Conservation (phyloP, 2,888 invertebrate species). For the Dicycla oo region DNA sequence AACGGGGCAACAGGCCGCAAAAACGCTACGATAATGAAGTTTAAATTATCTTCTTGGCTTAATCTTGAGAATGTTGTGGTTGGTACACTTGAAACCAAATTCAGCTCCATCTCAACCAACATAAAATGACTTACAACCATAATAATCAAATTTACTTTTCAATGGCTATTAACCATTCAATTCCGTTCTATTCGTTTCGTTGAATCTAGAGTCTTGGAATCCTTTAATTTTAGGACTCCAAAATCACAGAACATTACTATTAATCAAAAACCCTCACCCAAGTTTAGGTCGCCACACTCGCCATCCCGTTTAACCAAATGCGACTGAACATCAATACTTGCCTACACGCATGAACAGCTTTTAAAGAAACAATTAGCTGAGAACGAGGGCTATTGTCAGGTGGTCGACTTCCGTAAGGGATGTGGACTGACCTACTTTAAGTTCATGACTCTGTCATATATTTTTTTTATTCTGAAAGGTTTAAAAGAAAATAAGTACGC, state of each 20-base stretch:
- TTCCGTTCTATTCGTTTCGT: background rate
- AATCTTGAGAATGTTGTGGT: slow-evolving; percentile 38
- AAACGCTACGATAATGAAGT: slow-evolving; percentile 47
- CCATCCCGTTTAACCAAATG: slow-evolving; percentile 7
- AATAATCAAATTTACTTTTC: slow-evolving; percentile 1
- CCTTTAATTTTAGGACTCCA: background rate
- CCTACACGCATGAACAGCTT: slow-evolving; percentile 43
- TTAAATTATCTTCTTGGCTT: slow-evolving; percentile 37
- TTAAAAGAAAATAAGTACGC: slow-evolving; percentile 33
- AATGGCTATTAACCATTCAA: background rate
- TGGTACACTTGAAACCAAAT: background rate
- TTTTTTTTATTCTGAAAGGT: slow-evolving; percentile 19
- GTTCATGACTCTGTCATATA: slow-evolving; percentile 46
- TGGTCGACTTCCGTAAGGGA: slow-evolving; percentile 56
- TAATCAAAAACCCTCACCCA: background rate
- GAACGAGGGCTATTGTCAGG: slow-evolving; percentile 51
- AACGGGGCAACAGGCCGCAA: slow-evolving; percentile 49
- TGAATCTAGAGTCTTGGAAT: background rate
- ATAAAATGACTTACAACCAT: background rate
- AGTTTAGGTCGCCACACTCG: slow-evolving; percentile 11
- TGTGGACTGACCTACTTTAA: slow-evolving; percentile 58
- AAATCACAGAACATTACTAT: background rate
- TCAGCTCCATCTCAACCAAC: background rate
- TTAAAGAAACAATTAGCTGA: slow-evolving; percentile 51
- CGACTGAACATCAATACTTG: slow-evolving; percentile 37